phyloP scores from a whole-genome alignment of 2,113 vertebrate genomes.

The Lynx canadensis region DNA sequence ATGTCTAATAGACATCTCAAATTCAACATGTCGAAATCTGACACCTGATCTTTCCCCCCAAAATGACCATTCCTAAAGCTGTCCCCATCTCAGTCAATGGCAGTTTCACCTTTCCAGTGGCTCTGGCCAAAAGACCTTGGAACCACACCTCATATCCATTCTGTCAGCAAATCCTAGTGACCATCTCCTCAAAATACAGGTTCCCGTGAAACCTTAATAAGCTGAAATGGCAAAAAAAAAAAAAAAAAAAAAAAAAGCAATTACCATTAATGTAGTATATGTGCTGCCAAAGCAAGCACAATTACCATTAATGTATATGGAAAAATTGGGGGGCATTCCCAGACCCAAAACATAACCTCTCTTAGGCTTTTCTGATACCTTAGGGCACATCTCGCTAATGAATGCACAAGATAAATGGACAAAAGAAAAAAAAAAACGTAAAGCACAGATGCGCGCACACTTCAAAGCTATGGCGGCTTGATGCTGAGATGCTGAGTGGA shows the following conservation, averaged over 20 bases:
- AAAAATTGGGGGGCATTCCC: not conserved
- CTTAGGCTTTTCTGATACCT: not conserved
- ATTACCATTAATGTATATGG: not conserved
- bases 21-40: constrained; percentile 26
- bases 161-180: constrained; percentile 33
- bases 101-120: constrained; percentile 20
- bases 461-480: not conserved
- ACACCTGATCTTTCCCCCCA: not conserved
- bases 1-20: constrained; percentile 14
- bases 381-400: not conserved
- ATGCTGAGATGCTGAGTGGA: not conserved
- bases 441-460: not conserved
- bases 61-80: not conserved
- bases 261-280: not conserved
- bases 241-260: not conserved
- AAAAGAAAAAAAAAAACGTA: not conserved
- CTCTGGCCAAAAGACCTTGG: constrained; percentile 7
- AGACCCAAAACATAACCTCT: not conserved
- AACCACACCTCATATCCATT: not conserved
- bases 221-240: not conserved
- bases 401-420: not conserved
- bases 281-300: not conserved
- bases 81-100: not conserved
- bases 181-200: constrained; percentile 9
- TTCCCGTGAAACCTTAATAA: not conserved